These are phyloP conservation scores for Opisthocomus hoazin DNA, from an alignment of 2,113 vertebrate genomes.

Conservation along the genomic window DNA sequence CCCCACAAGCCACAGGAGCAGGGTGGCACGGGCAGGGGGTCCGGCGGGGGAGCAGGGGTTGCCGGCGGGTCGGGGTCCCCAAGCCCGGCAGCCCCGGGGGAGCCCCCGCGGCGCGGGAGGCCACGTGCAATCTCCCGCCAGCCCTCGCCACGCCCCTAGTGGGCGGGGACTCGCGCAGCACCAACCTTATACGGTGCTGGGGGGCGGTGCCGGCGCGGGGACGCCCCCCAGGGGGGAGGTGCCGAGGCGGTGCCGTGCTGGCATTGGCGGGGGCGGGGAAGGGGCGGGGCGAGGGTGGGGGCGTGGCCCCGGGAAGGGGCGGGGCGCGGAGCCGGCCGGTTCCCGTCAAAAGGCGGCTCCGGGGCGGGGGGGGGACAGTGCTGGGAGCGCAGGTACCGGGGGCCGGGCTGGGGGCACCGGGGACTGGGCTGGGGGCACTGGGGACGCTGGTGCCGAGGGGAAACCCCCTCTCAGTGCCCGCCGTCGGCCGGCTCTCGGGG, in stretches of 20 bases:
- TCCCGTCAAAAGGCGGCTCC: constrained; percentile 63
- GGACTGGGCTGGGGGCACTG: too few relatives aligned
- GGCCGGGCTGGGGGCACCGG: background rate
- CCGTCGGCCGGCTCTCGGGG: background rate
- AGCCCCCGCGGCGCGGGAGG: background rate
- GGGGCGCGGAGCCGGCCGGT: constrained; percentile 19
- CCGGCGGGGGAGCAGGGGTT: background rate
- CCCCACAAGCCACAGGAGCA: background rate
- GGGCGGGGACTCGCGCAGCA: rapidly evolving
- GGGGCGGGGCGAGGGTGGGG: background rate
- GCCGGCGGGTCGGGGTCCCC: background rate
- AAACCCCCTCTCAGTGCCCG: rapidly evolving
- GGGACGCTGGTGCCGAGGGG: background rate
- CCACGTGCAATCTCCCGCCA: background rate
- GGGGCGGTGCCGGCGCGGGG: rapidly evolving
- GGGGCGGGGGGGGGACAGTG: background rate
- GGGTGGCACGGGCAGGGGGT: background rate
- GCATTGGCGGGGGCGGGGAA: background rate
- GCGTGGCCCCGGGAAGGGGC: background rate
- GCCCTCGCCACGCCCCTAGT: background rate
- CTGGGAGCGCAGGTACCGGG: background rate
- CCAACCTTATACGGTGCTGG: rapidly evolving
- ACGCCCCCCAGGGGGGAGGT: background rate
- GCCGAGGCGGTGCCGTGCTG: background rate
- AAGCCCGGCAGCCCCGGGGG: background rate